Base-by-base conservation (phyloP, 2,888 invertebrate genomes). In the Melanophora roralis region DNA sequence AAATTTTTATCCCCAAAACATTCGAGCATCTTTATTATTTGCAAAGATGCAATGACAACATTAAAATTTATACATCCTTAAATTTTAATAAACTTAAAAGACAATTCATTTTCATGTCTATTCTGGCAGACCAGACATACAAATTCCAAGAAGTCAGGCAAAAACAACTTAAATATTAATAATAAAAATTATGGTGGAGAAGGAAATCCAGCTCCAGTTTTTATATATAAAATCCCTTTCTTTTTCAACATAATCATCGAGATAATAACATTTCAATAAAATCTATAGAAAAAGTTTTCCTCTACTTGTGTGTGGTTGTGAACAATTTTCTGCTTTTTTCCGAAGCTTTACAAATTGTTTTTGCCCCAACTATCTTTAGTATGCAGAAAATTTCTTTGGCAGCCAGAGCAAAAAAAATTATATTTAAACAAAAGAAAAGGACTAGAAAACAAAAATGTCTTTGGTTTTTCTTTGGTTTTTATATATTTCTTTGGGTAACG, bases 261-360 rank as follows among this genome's bases (percentile, higher is more conserved):
- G 80, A 80, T 76, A 76, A 80, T 76, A 80, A 80, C 67, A 80
- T 80, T 80, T 80, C 80, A 80, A 80, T 80, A 80, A 80, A 80
- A 80, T 68, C 76, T 51, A 68, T 72, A 72, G 57, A 53, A 3
- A 80, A 62, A 55, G 40, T 60, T 62, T 23, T 55, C 14, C 16
- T 14, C 23, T 32, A 43, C 12, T 45, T 27, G 27, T 11, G 11
- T 38, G 34, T 16, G 12, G 1, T 34, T 49, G 9, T 14, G 45
- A 40, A 51, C 21, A 45, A 75, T 60, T 53, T n/a, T 62, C 4
- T 27, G 3, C 45, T 45, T 16, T 14, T 2, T 38, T n/a, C 38
- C 16, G 34, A 27, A 40, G 3, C 67, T 57, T 36, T 19, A 40
- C 2, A 71, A 11, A 11, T 55, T 59, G 3, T 27, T 27, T 57